These are phyloP conservation scores for Archaeoteleia sp. DNA, from an alignment of 2,888 invertebrate genomes.

Conservation along the genomic window DNA sequence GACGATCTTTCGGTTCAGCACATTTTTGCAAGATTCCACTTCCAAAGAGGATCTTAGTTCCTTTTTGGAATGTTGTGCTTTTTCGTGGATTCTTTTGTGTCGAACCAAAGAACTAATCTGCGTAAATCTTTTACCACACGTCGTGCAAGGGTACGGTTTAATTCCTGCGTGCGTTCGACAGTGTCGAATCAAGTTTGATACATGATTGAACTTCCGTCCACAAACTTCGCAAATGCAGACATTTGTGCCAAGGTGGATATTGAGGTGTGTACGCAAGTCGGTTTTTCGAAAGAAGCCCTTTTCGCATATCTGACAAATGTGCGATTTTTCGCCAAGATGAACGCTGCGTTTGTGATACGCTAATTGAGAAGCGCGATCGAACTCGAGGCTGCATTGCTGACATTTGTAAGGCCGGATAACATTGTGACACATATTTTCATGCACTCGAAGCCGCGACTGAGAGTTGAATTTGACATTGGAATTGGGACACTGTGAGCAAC, in stretches of 20 bases:
- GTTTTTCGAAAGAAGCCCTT: conserved; percentile 70
- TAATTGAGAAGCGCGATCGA: conserved; percentile 69
- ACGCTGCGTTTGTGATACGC: conserved; percentile 69
- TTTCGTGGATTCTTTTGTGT: conserved; percentile 65
- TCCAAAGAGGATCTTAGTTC: too few relatives aligned
- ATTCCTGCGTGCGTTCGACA: conserved; percentile 72
- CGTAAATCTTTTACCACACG: conserved; percentile 69
- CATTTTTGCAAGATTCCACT: too few relatives aligned
- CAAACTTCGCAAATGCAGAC: conserved; percentile 72
- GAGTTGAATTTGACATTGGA: conserved; percentile 49
- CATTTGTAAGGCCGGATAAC: conserved; percentile 64
- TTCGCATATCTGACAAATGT: conserved; percentile 69
- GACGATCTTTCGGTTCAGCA: conserved; percentile 50
- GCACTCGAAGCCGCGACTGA: conserved; percentile 44
- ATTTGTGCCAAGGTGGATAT: conserved; percentile 73
- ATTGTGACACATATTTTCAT: conserved; percentile 55
- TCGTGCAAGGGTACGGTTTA: conserved; percentile 70
- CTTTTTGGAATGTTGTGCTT: conserved; percentile 38
- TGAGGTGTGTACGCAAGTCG: conserved; percentile 73
- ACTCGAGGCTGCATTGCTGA: conserved; percentile 63
- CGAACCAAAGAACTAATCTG: conserved; percentile 67
- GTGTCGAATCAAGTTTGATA: conserved; percentile 73
- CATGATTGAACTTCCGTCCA: conserved; percentile 72
- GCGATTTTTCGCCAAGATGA: conserved; percentile 69
- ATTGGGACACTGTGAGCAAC: conserved; percentile 57